Evolutionary conservation across 2,113 vertebrate species (phyloP).

Genomic region (Platysternon megacephalum): DNA sequence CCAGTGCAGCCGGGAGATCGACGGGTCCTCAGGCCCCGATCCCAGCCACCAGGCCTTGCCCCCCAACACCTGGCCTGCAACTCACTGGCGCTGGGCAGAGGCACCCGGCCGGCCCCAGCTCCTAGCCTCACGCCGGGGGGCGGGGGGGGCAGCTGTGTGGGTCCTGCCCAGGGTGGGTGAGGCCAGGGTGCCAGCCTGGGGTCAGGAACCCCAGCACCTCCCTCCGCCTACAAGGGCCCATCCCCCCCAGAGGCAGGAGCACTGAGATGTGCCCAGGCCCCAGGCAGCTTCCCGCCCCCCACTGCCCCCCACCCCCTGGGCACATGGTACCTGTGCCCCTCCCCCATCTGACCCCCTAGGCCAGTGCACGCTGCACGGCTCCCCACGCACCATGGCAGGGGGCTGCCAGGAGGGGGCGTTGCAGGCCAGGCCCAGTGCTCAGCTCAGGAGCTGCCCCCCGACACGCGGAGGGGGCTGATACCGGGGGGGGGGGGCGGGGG

Average conservation of each 20-base stretch:
- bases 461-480: neutral
- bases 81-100: too few species aligned
- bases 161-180: too few species aligned
- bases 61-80: neutral
- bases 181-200: neutral
- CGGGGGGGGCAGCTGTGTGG: too few species aligned
- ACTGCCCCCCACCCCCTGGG: neutral
- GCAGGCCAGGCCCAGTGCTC: neutral
- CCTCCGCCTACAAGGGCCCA: neutral
- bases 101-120: neutral
- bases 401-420: neutral
- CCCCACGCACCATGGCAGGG: neutral
- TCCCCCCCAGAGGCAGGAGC: neutral
- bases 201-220: constrained; percentile 2
- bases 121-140: too few species aligned
- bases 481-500: neutral
- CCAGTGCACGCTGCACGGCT: neutral
- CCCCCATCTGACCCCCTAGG: neutral
- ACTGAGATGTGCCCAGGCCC: neutral
- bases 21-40: too few species aligned
- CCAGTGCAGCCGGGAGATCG: neutral
- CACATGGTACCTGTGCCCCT: too few species aligned
- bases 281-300: neutral
- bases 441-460: too few species aligned
- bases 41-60: too few species aligned